phyloP scores from a whole-genome alignment of 2,888 invertebrate genomes.

The Stenolophus ochropezus region DNA sequence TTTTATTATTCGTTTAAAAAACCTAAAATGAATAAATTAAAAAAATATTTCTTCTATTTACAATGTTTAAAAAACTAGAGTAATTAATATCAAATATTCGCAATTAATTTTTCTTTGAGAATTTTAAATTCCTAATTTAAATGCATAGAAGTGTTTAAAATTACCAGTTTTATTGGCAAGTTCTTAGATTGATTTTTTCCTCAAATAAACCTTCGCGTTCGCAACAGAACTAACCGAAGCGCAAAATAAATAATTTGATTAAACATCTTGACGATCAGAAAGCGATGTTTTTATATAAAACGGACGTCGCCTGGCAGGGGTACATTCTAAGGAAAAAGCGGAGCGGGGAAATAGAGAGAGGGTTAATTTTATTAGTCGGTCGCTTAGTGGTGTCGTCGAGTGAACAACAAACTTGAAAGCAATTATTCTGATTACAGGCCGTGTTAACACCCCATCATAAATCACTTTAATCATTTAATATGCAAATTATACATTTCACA shows the following conservation, averaged over 20 bases:
- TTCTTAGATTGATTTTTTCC: not conserved
- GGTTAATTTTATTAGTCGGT: not conserved
- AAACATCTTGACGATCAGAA: not conserved
- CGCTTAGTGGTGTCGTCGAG: not conserved
- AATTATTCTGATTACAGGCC: constrained; percentile 15
- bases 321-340: not conserved
- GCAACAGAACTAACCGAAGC: not conserved
- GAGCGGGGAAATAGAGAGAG: not conserved
- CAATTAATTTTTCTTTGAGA: not conserved
- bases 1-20: no score
- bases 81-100: not conserved
- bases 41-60: no score
- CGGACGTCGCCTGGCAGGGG: not conserved
- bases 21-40: no score
- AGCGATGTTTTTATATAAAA: constrained; percentile 7
- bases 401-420: constrained; percentile 16
- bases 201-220: not conserved
- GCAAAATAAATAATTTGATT: constrained; percentile 13
- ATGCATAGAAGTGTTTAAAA: not conserved
- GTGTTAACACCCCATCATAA: constrained; percentile 18
- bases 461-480: constrained; percentile 19
- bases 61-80: no score
- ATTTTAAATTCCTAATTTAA: not conserved
- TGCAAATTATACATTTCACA: constrained; percentile 30
- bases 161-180: not conserved